Percentiles rank a stretch among this genome's conserved stretches.
Evolutionary conservation across 2,113 vertebrate species (phyloP).

Genomic region (Aegotheles bennettii): DNA sequence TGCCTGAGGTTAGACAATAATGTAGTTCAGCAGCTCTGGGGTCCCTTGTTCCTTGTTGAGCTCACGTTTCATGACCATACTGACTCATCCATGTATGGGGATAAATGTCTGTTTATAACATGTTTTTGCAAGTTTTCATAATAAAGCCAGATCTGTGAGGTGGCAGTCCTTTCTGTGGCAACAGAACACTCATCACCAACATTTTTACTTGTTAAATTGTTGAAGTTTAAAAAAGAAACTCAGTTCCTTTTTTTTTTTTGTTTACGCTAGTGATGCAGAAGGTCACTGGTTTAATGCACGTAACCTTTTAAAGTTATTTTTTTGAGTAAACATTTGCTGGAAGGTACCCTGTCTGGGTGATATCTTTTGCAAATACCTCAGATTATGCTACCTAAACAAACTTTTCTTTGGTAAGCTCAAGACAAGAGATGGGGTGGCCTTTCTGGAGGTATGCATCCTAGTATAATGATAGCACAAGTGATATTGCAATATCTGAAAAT

Average conservation of each 20-base stretch:
- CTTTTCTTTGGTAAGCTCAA: not conserved
- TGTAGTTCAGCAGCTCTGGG: conserved; percentile 19
- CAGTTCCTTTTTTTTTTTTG: not conserved
- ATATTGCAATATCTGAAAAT: not conserved
- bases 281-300: not conserved
- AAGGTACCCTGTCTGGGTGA: not conserved
- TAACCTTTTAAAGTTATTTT: conserved; percentile 39
- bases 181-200: not conserved
- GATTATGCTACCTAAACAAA: not conserved
- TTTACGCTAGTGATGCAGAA: not conserved
- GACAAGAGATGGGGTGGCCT: not conserved
- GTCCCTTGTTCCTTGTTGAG: conserved; percentile 17
- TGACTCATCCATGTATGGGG: conserved; percentile 15
- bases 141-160: conserved; percentile 8
- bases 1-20: conserved; percentile 5
- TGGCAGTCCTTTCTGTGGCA: not conserved
- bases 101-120: conserved; percentile 31
- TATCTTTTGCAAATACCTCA: conserved; percentile 10
- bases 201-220: not conserved
- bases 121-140: conserved; percentile 41
- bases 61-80: not conserved
- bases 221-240: not conserved
- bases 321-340: conserved; percentile 32
- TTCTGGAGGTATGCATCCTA: not conserved
- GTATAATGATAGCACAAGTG: not conserved